Percentiles rank a stretch among this genome's conserved stretches.
phyloP scores from a whole-genome alignment of 2,888 invertebrate genomes.

The Molanna angustata region DNA sequence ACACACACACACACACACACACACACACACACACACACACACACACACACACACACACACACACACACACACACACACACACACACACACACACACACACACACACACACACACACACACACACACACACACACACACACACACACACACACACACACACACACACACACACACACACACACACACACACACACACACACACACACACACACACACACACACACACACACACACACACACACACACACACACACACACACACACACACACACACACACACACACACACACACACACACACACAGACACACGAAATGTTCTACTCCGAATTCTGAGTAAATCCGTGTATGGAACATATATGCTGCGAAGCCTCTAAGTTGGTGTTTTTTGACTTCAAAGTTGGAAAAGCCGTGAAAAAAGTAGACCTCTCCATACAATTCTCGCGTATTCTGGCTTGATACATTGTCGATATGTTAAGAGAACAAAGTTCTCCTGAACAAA shows the following conservation, averaged over 20 bases:
- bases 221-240: conserved; percentile 21
- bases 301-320: no score
- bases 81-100: neutral
- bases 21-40: neutral
- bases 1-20: neutral
- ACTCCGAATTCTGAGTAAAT: no score
- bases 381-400: no score
- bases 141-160: neutral
- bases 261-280: conserved; percentile 22
- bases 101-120: neutral
- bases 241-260: conserved; percentile 22
- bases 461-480: no score
- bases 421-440: no score
- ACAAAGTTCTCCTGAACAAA: no score
- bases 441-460: no score
- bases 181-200: neutral
- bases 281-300: conserved; percentile 22
- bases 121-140: neutral
- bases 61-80: neutral
- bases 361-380: no score
- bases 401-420: no score
- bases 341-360: no score
- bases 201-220: conserved; percentile 1
- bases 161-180: neutral
- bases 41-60: neutral